Base-by-base conservation (phyloP, 2,113 vertebrate species). In the Dipodomys spectabilis region DNA sequence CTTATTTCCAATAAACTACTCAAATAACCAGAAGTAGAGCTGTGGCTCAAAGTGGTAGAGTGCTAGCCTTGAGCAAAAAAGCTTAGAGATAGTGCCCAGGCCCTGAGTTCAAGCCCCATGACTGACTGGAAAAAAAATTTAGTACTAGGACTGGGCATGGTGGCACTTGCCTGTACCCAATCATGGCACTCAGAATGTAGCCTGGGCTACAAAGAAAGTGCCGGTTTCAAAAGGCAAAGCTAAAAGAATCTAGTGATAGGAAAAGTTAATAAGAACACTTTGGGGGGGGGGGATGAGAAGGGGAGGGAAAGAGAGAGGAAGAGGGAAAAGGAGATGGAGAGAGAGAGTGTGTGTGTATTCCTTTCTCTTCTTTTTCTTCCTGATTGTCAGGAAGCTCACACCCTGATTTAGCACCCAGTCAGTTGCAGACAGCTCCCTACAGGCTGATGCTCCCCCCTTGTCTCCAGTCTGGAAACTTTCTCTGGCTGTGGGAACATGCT, bases 351-450 rank as follows among this genome's bases (percentile, higher is more conserved):
- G 39, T 39, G 3, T 39, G n/a, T 18, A 64, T 23, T 71, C 19
- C 18, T 82, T 67, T 73, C 45, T 64, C n/a, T 86, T 85, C 53
- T 90, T 92, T 60, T 90, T 62, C 82, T 71, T 53, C 57, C 2
- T 35, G 28, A 39, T 88, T 57, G 5, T 72, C 2, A 32, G 83
- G 74, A 83, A 65, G 18, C 75, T 91, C 32, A 67, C 18, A 57
- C 39, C 30, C 7, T 45, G 44, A 18, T 64, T 53, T 62, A 35
- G 30, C 28, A 67, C 16, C 32, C 5, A 32, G 1, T 78, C 64
- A 44, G 25, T 77, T 57, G 45, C 71, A 78, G 5, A 22, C 22
- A 6, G 13, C 49, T 49, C 22, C 35, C 45, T 35, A 6, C 30
- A 18, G 18, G 22, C 69, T 25, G 60, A 25, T 64, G 2, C 1